Evolutionary conservation across 2,888 invertebrate genomes (phyloP).

Genomic region (Alloscopus bannaensis): DNA sequence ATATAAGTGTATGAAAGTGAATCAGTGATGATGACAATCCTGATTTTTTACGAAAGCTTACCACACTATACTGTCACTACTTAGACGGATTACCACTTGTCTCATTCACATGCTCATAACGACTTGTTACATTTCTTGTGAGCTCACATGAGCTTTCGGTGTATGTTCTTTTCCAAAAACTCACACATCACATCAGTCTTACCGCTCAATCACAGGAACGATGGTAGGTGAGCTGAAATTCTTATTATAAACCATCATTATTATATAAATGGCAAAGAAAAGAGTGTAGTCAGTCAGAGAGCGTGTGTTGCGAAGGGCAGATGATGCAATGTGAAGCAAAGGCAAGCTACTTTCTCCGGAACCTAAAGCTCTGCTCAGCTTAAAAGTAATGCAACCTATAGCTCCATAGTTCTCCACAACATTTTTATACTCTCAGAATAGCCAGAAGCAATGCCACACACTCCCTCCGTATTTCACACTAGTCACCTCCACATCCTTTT

Average conservation of each 20-base stretch:
- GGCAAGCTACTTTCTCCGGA: too few species aligned
- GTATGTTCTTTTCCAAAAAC: too few species aligned
- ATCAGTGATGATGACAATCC: not conserved
- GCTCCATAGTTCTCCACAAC: too few species aligned
- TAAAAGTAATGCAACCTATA: too few species aligned
- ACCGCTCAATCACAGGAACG: too few species aligned
- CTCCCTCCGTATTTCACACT: conserved; percentile 11
- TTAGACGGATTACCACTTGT: conserved; percentile 14
- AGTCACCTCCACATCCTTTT: conserved; percentile 4
- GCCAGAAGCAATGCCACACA: conserved; percentile 15
- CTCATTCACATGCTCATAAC: conserved; percentile 25
- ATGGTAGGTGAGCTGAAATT: not conserved
- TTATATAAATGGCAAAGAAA: not conserved
- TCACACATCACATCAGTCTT: too few species aligned
- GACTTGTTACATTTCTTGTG: conserved; percentile 18
- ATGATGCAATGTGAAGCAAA: too few species aligned
- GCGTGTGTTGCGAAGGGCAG: conserved; percentile 3
- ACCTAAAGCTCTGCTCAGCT: too few species aligned
- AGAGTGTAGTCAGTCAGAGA: not conserved
- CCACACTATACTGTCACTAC: conserved; percentile 5
- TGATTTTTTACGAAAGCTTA: not conserved
- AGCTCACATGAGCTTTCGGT: too few species aligned
- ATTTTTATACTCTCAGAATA: conserved; percentile 6
- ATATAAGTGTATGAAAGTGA: conserved; percentile 2
- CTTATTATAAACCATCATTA: conserved; percentile 12